phyloP scores from a whole-genome alignment of 2,797 vertebrate species.

The Sebastes nivosus region DNA sequence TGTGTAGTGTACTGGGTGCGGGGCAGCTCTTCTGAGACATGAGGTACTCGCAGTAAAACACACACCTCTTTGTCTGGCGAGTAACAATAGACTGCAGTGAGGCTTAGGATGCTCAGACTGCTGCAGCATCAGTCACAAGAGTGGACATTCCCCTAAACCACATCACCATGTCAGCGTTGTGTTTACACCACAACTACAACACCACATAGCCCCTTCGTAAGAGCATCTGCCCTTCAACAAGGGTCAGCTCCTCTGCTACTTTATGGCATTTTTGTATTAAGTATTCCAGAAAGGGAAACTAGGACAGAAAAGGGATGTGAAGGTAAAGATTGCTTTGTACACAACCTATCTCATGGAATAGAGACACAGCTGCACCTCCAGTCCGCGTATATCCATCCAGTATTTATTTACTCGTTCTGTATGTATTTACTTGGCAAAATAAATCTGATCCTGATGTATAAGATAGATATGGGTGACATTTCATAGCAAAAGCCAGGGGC shows the following conservation, averaged over 20 bases:
- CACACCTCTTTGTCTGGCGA: constrained; percentile 60
- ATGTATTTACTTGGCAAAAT: no score
- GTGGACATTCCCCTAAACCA: constrained; percentile 47
- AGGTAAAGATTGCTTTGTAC: background rate
- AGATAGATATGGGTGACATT: background rate
- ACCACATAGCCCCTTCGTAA: background rate
- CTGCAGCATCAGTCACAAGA: constrained; percentile 52
- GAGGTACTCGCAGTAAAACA: constrained; percentile 50
- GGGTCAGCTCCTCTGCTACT: background rate
- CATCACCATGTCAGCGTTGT: constrained; percentile 30
- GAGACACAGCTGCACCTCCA: background rate
- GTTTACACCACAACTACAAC: constrained; percentile 40
- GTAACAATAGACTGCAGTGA: constrained; percentile 67
- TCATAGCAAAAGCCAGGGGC: background rate
- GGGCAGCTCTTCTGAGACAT: constrained; percentile 48
- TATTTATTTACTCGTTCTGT: no score
- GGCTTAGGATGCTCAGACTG: constrained; percentile 45
- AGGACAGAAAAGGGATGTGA: background rate
- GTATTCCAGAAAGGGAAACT: background rate
- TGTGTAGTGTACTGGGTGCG: constrained; percentile 9
- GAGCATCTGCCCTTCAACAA: background rate
- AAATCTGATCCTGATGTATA: background rate
- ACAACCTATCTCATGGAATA: background rate
- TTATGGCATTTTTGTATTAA: background rate
- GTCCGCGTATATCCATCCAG: no score